Conservation (phyloP, 2,113 vertebrate species). For the Nanorana parkeri region DNA sequence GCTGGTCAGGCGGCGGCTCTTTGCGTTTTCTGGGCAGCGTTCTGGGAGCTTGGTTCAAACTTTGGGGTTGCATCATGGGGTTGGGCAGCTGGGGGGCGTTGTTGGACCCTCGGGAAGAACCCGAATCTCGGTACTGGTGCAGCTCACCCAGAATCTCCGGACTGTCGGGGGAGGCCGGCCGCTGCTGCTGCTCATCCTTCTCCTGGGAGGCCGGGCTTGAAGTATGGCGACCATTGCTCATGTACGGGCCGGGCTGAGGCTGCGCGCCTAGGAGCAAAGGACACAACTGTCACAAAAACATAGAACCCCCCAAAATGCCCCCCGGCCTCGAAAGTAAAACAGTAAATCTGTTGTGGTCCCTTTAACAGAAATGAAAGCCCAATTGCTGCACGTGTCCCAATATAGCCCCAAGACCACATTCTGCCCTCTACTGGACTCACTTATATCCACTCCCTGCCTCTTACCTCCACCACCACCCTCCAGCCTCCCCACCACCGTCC, state of each 20-base stretch:
- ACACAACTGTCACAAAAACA: neutral
- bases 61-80: conserved; percentile 69
- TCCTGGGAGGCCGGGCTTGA: conserved; percentile 84
- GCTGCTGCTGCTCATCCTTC: conserved; percentile 75
- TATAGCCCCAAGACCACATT: too few relatives aligned
- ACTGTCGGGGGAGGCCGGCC: conserved; percentile 85
- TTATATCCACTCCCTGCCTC: too few relatives aligned
- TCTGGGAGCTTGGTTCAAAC: conserved; percentile 55
- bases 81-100: conserved; percentile 69
- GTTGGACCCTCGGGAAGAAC: conserved; percentile 70
- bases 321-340: too few relatives aligned
- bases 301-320: neutral
- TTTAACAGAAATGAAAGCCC: too few relatives aligned
- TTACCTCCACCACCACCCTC: too few relatives aligned
- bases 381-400: too few relatives aligned
- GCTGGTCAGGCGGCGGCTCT: conserved; percentile 74
- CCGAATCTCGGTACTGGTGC: conserved; percentile 83
- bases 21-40: conserved; percentile 81
- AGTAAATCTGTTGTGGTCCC: too few relatives aligned
- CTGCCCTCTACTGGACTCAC: too few relatives aligned
- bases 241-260: conserved; percentile 73
- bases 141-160: conserved; percentile 91
- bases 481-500: too few relatives aligned
- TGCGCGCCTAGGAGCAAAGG: conserved; percentile 75
- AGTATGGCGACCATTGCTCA: conserved; percentile 86